Evolutionary conservation across 2,797 vertebrate species (phyloP).

Genomic region (Podarcis siculus): DNA sequence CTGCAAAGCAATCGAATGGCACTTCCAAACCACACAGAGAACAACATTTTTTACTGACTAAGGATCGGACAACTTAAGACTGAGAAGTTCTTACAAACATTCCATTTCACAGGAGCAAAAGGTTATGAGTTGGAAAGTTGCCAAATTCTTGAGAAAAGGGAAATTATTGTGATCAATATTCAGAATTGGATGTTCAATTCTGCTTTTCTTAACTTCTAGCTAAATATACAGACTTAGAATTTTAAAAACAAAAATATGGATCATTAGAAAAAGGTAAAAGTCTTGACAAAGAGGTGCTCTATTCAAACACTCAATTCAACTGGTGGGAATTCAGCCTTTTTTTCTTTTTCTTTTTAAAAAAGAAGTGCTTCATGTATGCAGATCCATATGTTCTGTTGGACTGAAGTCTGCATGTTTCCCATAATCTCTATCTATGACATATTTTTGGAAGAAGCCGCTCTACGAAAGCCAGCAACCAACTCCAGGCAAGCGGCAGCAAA

Average conservation of each 20-base stretch:
- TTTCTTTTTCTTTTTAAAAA: neutral
- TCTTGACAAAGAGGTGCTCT: no score
- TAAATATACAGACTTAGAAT: conserved; percentile 5
- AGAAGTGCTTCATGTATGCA: neutral
- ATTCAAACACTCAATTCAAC: no score
- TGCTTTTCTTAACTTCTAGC: conserved; percentile 21
- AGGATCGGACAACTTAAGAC: neutral
- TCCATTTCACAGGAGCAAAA: neutral
- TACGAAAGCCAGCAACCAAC: neutral
- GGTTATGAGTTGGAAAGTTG: neutral
- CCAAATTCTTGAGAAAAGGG: neutral
- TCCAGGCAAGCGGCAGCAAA: neutral
- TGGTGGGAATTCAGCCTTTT: neutral
- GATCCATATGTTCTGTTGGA: neutral
- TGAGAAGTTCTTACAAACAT: neutral
- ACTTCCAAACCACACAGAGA: neutral
- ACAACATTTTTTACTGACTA: neutral
- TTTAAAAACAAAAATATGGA: neutral
- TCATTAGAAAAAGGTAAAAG: neutral
- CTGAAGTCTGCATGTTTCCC: neutral
- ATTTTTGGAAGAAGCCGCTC: neutral
- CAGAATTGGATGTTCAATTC: neutral
- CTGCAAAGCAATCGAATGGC: conserved; percentile 26
- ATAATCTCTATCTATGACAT: neutral
- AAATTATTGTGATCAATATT: neutral